Evolutionary conservation across 35 echinoderm and acorn worm species (phyloP), one percentile per base, ranked within the genome.

Genomic region (Lytechinus variegatus): DNA sequence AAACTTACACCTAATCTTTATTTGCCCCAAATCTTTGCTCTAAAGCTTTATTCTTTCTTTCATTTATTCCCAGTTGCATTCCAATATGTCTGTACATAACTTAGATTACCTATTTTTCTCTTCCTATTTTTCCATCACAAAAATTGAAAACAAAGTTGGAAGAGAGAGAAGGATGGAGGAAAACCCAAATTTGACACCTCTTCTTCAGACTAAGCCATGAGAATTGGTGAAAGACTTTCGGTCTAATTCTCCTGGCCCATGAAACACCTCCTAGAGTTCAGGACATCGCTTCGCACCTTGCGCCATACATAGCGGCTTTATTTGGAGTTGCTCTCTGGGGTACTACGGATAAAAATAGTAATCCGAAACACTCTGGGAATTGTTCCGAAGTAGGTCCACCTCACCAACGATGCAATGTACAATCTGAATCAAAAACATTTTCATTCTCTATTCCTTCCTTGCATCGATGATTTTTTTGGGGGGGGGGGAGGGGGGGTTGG

Each of bases 241-340:
- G 66, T 79, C 66, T 79, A 79, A 79, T 79, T 79, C 66, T 79
- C 19, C 14, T 79, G 66, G 66, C 66, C 66, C 21, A 6, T 79
- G 66, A 79, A 79, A 79, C 66, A 79, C 66, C 19, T 79, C 66
- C 8, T n/a, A 16, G 16, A 79, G 66, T 79, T 79, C 4, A 24
- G 52, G 88, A 10, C 88, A 90, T 90, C 88, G 52, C 14, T 52
- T 90, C 88, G 52, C 88, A 90, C 88, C 88, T 90, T 90, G 28
- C 52, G 28, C 88, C 88, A 90, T 54, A 90, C 88, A 90, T 54
- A 52, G 11, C 16, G 27, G 88, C 52, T 90, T 90, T 90, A 90
- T 90, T 90, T 90, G 88, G 88, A 90, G 88, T 90, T 90, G 88
- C 52, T 54, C 88, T 90, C 88, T 52, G 88, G 88, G 88, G 88